A percentile compares a stretch with the other conserved stretches of the same genome.
These are phyloP conservation scores for Lamprologus speciosus DNA, from an alignment of 2,113 vertebrate species.

Conservation along the genomic window DNA sequence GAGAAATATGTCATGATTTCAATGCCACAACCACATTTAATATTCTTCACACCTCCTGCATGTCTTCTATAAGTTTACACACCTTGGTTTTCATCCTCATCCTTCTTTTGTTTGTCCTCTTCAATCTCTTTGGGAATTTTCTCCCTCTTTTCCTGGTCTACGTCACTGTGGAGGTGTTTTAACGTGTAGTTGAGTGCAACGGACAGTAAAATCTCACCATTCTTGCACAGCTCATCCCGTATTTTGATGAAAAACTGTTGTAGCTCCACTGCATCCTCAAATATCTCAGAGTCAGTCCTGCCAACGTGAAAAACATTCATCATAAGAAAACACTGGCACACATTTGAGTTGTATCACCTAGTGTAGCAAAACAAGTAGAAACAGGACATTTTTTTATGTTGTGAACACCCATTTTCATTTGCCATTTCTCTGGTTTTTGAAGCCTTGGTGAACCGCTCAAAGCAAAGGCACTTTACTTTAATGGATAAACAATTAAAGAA, in stretches of 20 bases:
- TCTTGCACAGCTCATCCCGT: conserved; percentile 96
- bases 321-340: background rate
- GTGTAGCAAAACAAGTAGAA: background rate
- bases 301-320: background rate
- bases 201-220: conserved; percentile 92
- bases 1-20: background rate
- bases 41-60: background rate
- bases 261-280: conserved; percentile 93
- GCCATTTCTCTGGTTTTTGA: background rate
- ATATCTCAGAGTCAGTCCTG: conserved; percentile 97
- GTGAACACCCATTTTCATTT: background rate
- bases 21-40: background rate
- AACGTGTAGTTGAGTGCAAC: conserved; percentile 89
- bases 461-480: background rate
- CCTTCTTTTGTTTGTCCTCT: conserved; percentile 88
- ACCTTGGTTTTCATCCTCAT: conserved; percentile 82
- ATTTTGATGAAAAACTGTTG: conserved; percentile 98
- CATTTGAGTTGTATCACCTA: background rate
- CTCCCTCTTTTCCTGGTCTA: conserved; percentile 96
- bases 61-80: background rate
- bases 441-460: background rate
- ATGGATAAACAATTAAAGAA: background rate
- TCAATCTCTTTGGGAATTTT: conserved; percentile 95
- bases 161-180: conserved; percentile 90
- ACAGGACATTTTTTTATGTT: background rate